Percentiles rank a stretch among this genome's conserved stretches.
These are phyloP conservation scores for Hylaea fasciaria DNA, from an alignment of 2,888 invertebrate genomes.

Conservation along the genomic window DNA sequence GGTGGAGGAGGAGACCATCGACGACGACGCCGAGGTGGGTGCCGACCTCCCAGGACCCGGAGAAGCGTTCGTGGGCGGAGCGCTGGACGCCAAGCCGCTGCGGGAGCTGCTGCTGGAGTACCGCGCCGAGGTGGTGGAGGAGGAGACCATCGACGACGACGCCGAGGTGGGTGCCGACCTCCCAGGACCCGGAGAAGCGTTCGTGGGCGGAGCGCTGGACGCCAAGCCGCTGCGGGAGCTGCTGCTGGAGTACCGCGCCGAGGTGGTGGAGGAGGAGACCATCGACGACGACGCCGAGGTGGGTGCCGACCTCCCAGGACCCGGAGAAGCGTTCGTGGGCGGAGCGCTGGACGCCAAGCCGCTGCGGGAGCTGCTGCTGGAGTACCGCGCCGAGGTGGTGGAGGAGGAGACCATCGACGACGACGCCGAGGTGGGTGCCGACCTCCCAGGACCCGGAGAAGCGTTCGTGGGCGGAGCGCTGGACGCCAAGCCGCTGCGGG, in stretches of 20 bases:
- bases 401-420: background rate
- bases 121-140: slow-evolving; percentile 67
- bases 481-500: slow-evolving; percentile 89
- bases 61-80: slow-evolving; percentile 92
- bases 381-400: slow-evolving; percentile 67
- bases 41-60: slow-evolving; percentile 87
- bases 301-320: no score
- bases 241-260: slow-evolving; percentile 67
- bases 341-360: slow-evolving; percentile 93
- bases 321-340: slow-evolving; percentile 91
- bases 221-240: slow-evolving; percentile 86
- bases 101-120: background rate
- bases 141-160: background rate
- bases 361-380: background rate
- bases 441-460: slow-evolving; percentile 71
- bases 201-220: slow-evolving; percentile 92
- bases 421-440: background rate
- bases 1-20: background rate
- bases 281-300: background rate
- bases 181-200: slow-evolving; percentile 84
- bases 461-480: slow-evolving; percentile 92
- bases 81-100: slow-evolving; percentile 91
- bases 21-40: background rate
- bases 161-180: background rate
- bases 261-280: background rate